A percentile compares a stretch with the other conserved stretches of the same genome.
These are phyloP conservation scores for Cygnus atratus DNA, from an alignment of 2,113 vertebrate species.

Conservation along the genomic window DNA sequence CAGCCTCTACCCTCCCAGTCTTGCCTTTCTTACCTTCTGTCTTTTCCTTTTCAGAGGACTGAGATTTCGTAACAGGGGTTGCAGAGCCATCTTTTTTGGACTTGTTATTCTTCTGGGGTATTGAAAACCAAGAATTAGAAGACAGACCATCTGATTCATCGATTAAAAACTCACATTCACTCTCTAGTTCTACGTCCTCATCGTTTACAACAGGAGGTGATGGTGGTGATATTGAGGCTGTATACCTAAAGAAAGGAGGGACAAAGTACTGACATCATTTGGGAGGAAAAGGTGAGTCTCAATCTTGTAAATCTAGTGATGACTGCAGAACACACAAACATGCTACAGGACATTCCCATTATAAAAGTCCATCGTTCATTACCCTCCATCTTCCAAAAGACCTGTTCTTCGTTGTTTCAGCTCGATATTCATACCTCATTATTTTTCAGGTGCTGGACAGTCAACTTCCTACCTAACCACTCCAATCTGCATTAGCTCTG, in stretches of 20 bases:
- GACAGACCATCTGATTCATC: conserved; percentile 52
- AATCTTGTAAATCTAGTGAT: not conserved
- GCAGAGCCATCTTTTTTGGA: not conserved
- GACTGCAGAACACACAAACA: not conserved
- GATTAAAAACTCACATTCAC: conserved; percentile 77
- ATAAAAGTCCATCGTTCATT: not conserved
- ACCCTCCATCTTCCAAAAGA: not conserved
- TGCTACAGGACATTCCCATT: fast-evolving
- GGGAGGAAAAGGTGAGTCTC: fast-evolving
- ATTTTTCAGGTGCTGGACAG: not conserved
- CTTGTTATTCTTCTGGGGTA: conserved; percentile 36
- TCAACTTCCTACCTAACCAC: not conserved
- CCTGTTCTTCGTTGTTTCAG: not conserved
- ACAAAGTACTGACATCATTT: not conserved
- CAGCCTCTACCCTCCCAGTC: not conserved
- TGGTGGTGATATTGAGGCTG: not conserved
- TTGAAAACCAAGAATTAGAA: conserved; percentile 59
- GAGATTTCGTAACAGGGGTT: not conserved
- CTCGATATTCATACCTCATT: not conserved
- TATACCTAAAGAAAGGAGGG: conserved; percentile 22
- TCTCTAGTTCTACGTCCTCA: conserved; percentile 11
- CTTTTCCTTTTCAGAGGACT: not conserved
- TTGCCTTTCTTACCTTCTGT: not conserved
- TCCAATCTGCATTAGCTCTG: not conserved
- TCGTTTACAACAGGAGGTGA: not conserved